phyloP scores from a whole-genome alignment of 2,113 vertebrate species.

The Hydrolagus affinis region DNA sequence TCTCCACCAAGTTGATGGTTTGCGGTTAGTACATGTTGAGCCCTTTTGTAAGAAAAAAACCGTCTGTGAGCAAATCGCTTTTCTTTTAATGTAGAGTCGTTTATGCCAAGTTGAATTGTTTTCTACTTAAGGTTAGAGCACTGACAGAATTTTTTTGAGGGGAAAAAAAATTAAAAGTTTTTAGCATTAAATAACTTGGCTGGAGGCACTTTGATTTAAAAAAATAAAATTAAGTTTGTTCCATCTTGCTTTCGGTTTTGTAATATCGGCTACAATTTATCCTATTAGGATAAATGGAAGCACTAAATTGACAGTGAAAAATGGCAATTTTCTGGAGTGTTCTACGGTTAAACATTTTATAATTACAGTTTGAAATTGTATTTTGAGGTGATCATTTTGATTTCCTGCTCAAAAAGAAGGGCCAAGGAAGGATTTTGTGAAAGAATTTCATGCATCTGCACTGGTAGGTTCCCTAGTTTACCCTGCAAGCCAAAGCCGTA shows the following conservation, averaged over 20 bases:
- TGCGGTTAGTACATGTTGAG: slow-evolving; percentile 21
- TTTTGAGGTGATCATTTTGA: slow-evolving; percentile 8
- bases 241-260: neutral
- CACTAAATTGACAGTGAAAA: slow-evolving; percentile 16
- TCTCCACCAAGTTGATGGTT: too few species aligned
- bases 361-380: slow-evolving; percentile 20
- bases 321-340: neutral
- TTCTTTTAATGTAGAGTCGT: neutral
- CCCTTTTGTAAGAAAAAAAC: slow-evolving; percentile 22
- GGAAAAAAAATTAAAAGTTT: neutral
- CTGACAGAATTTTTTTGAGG: neutral
- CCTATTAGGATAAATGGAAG: neutral
- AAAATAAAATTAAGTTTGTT: neutral
- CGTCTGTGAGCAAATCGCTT: slow-evolving; percentile 14
- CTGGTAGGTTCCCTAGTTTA: too few species aligned
- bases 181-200: neutral
- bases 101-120: neutral
- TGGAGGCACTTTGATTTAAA: neutral
- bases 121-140: slow-evolving; percentile 21
- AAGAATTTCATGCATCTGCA: too few species aligned
- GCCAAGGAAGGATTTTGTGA: too few species aligned
- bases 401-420: too few species aligned
- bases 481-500: too few species aligned
- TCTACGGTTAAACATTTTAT: neutral
- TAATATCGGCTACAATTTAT: neutral